A percentile compares a stretch with the other conserved stretches of the same genome.
Conservation (phyloP, 2,797 vertebrate species). For the Xiphorhynchus erythropygius region DNA sequence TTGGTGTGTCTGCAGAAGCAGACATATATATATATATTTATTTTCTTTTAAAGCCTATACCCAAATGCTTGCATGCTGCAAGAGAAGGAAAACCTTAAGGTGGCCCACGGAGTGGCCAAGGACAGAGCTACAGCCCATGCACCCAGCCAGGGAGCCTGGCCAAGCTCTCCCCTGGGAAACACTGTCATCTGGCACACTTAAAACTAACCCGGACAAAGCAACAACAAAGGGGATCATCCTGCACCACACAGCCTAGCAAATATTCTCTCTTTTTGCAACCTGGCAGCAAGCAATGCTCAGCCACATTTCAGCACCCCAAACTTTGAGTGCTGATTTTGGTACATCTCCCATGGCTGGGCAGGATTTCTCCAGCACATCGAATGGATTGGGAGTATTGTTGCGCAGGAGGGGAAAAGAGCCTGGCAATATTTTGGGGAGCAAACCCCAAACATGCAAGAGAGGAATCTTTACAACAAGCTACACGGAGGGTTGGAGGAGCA, state of each 20-base stretch:
- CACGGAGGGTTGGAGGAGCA: background rate
- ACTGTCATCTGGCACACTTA: background rate
- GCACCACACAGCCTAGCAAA: background rate
- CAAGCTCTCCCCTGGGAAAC: background rate
- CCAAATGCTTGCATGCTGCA: background rate
- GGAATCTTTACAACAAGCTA: background rate
- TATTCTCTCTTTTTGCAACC: background rate
- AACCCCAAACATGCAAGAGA: background rate
- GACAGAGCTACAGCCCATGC: background rate
- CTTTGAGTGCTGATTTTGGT: background rate
- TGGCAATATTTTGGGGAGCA: background rate
- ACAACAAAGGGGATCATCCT: background rate
- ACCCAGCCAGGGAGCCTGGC: background rate
- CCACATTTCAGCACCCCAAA: background rate
- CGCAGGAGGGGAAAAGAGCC: background rate
- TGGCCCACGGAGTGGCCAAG: fast-evolving
- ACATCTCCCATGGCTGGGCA: background rate
- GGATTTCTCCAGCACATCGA: background rate
- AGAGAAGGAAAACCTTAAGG: background rate
- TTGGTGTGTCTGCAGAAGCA: background rate
- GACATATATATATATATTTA: fast-evolving
- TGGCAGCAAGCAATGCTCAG: background rate
- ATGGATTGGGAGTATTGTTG: fast-evolving
- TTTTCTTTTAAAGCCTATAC: background rate
- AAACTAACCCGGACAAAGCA: background rate